A percentile compares a stretch with the other conserved stretches of the same genome.
phyloP scores from a whole-genome alignment of 1,140 invertebrate species.

The Fragariocoptes setiger region DNA sequence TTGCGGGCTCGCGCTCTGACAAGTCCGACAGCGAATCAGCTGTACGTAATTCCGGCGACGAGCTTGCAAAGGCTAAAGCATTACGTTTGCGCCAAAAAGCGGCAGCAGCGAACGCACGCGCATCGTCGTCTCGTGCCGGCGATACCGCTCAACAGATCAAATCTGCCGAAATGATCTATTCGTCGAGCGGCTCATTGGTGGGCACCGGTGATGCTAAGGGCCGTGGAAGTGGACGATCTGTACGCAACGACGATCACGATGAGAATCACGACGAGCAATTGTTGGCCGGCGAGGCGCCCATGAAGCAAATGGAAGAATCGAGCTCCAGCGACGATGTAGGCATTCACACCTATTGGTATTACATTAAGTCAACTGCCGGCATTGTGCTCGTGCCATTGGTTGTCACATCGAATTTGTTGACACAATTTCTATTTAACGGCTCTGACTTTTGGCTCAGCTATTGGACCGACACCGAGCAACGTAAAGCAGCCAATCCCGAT shows the following conservation, averaged over 20 bases:
- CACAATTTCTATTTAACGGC: constrained; percentile 13
- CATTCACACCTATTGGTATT: constrained; percentile 9
- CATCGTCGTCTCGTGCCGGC: background rate
- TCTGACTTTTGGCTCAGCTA: constrained; percentile 12
- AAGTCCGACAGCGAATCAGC: background rate
- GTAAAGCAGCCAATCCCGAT: background rate
- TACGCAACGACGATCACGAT: background rate
- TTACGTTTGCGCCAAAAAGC: no score
- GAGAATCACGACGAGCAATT: background rate
- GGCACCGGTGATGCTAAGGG: no score
- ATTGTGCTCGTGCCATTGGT: constrained; percentile 5
- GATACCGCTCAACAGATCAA: background rate
- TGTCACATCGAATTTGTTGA: constrained; percentile 8
- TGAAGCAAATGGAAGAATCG: constrained; percentile 5
- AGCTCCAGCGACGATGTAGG: constrained; percentile 7
- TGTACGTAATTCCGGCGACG: background rate
- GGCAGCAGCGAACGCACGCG: no score
- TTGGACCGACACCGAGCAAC: constrained; percentile 8
- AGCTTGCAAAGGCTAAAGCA: no score
- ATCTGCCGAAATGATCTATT: background rate
- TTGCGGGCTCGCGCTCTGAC: background rate
- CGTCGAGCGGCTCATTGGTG: background rate
- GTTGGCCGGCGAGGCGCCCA: background rate
- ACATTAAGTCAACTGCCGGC: constrained; percentile 10
- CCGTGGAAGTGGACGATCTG: background rate